A percentile compares a stretch with the other conserved stretches of the same genome.
phyloP scores from a whole-genome alignment of 2,113 vertebrate genomes.

The Channa maculata region DNA sequence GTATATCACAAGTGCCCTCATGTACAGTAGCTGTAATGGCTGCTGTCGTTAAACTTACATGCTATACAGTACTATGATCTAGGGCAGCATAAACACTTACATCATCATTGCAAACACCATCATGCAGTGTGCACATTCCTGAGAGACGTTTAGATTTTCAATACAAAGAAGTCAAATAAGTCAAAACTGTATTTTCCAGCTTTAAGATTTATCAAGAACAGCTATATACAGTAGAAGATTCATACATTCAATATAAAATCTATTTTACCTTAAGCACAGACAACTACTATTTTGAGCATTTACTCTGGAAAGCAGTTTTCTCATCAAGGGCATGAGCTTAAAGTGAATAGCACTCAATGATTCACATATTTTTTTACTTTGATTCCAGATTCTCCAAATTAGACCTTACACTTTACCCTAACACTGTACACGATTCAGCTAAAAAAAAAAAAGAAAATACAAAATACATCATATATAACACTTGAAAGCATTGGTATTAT shows the following conservation, averaged over 20 bases:
- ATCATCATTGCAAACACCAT: conserved; percentile 13
- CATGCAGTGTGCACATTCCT: background rate
- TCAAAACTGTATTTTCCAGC: background rate
- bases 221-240: background rate
- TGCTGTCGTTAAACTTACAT: conserved; percentile 53
- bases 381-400: background rate
- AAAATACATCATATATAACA: background rate
- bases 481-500: background rate
- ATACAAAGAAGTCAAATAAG: background rate
- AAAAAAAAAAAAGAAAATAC: too few relatives aligned
- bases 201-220: background rate
- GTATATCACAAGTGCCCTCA: conserved; percentile 53
- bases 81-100: conserved; percentile 28
- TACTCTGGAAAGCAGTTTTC: background rate
- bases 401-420: background rate
- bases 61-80: conserved; percentile 32
- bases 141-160: background rate
- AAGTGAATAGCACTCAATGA: background rate
- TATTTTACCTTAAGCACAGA: conserved; percentile 5
- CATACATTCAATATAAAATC: background rate
- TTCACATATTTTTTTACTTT: background rate
- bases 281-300: conserved; percentile 21
- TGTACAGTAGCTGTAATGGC: conserved; percentile 54
- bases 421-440: background rate
- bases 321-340: conserved; percentile 11